Evolutionary conservation across 2,888 invertebrate species (phyloP), one percentile per base, ranked within the genome.

Genomic region (Hypena proboscidalis): DNA sequence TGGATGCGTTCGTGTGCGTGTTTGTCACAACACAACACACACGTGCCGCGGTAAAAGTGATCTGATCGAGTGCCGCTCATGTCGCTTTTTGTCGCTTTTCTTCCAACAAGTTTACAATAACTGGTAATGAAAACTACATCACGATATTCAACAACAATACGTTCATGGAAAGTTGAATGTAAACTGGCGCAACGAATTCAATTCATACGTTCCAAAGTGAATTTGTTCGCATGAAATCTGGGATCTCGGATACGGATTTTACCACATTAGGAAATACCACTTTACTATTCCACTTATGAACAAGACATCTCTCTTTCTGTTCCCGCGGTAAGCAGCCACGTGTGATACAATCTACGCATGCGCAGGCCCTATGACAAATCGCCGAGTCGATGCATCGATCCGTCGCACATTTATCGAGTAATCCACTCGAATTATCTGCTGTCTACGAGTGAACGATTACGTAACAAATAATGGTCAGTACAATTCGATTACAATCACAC

Each of bases 331-430:
- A 58, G 49, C 31, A 29, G 32, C 21, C 32, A 42, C 32, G 25
- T 25, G 20, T 26, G 48, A 53, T 58, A 54, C 38, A 30, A 64
- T 58, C 58, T 34, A 23, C 37, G 34, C 48, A 43, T 49, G 55
- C 55, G 43, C 29, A 32, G 41, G 51, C 70, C 63, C 58, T 66
- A 68, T 78, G 80, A 83, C 77, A 77, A 78, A 81, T 80, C 70
- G 73, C 32, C 49, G 37, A 30, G 45, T 51, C 64, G 52, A 67
- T 67, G 63, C 68, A 76, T 72, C 70, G 68, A 64, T 63, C 46
- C 48, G 41, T 58, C 60, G 52, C 31, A 19, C 32, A 54, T 55
- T 54, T 43, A 68, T 67, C 68, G 60, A 65, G 47, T 44, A 53
- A 47, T 54, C 56, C 54, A 63, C 42, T 65, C 64, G 65, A 70